Base-by-base conservation (phyloP, 2,797 vertebrate species). In the Phrynocephalus forsythii region DNA sequence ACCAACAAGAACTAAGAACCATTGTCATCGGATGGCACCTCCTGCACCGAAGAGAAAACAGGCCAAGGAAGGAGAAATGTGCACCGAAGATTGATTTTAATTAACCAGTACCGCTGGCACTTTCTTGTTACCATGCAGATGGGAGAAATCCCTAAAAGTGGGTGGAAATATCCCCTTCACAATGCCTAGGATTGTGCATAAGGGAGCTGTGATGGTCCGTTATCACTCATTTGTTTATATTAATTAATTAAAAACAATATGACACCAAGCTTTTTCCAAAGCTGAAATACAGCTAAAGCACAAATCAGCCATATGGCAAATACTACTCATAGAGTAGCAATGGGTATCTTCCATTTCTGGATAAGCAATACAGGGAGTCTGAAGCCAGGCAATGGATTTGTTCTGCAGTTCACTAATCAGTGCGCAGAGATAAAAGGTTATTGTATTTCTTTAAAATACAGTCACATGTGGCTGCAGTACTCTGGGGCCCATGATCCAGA, bases 1-100 rank as follows among this genome's bases (percentile, higher is more conserved):
- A 1, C 44, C 44, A 18, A 82, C 6, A 85, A 60, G 73, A 87
- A 82, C 83, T 88, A 77, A 80, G 83, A 82, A 76, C 56, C 8
- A 1, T 56, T 68, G 5, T 78, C 38, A n/a, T 26, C 79, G 63
- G 48, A 82, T 2, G 1, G 1, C 2, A 83, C 63, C 22, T 69
- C 5, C 20, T 26, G 73, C 60, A 56, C 22, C 50, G 22, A 33
- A 56, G 38, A 79, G 66, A 83, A 69, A 88, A 56, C 8, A 48
- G 48, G 38, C 9, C 18, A 38, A 68, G 20, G n/a, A 60, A 18
- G 48, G 73, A 38, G 24, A 75, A 87, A 85, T 92, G 56, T 2
- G 0, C 67, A 7, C 1, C 63, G 18, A 83, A 69, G 15, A 33
- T 71, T 87, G 50, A 66, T 80, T 84, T 80, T 78, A 90, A 24